Base-by-base conservation (phyloP, 2,797 vertebrate species). In the Sebastes hubbsi region DNA sequence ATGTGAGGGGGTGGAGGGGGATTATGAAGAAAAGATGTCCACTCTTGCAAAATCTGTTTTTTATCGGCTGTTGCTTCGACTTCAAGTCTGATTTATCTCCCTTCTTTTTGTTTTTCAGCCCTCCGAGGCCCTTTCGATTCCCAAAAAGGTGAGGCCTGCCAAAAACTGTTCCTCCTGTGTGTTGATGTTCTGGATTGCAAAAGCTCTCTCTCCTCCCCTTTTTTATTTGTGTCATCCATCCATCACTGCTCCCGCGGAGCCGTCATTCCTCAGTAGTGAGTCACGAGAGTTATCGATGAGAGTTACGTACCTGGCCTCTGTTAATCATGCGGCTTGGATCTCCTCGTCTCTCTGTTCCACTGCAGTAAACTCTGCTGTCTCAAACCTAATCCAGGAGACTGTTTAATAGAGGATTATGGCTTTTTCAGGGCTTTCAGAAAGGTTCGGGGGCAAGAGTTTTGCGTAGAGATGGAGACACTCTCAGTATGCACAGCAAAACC, bases 81-180 rank as follows among this genome's bases (percentile, higher is more conserved):
- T 91, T 75, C n/a, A 80, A 91, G 81, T 62, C 81, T 92, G 83
- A 89, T 91, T 91, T 88, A 86, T 95, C 72, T 90, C 32, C 70
- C 32, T 85, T 85, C 85, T 83, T 88, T 90, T 83, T 94, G 91
- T 90, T 84, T 94, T 96, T 62, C 94, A 99, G 98, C 92, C 95
- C 97, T 73, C 85, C 94, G 60, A 97, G 97, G 94, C 96, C 97
- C 13, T 97, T 99, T 94, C 97, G 96, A 80, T 96, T 98, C 92
- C 98, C 98, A 75, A 98, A 96, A 98, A 99, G 98, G 98, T 99
- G 97, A 95, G 94, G 75, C 62, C 88, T 94, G 92, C 89, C 92
- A 84, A 78, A 55, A 90, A 59, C 1, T 1, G 20, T 68, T 71
- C 81, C 55, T 36, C 60, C 60, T 76, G 20, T 38, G 22, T 38